These are phyloP conservation scores for Allygus modestus DNA, from an alignment of 2,888 invertebrate species.

Conservation along the genomic window DNA sequence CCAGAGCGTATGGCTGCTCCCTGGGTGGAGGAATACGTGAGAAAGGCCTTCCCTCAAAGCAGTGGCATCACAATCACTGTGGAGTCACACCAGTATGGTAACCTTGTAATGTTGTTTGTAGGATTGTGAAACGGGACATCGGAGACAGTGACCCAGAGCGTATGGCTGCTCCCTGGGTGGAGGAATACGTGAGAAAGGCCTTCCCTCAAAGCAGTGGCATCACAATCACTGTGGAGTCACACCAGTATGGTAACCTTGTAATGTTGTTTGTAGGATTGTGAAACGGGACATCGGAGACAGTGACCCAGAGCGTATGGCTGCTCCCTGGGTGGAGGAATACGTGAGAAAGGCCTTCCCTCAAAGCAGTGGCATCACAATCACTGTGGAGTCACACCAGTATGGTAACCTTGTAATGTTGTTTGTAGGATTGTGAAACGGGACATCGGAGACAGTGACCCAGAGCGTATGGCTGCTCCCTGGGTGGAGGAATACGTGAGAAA, in stretches of 20 bases:
- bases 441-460: conserved; percentile 91
- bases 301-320: conserved; percentile 95
- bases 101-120: conserved; percentile 68
- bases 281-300: conserved; percentile 84
- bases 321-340: conserved; percentile 87
- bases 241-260: no score
- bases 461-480: conserved; percentile 90
- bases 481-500: conserved; percentile 86
- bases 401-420: no score
- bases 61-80: conserved; percentile 79
- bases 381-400: no score
- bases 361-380: conserved; percentile 77
- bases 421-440: conserved; percentile 77
- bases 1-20: conserved; percentile 95
- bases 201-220: conserved; percentile 78
- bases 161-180: conserved; percentile 90
- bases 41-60: conserved; percentile 76
- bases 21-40: conserved; percentile 85
- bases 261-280: conserved; percentile 73
- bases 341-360: conserved; percentile 79
- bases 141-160: conserved; percentile 94
- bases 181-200: conserved; percentile 82
- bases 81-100: no score
- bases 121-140: conserved; percentile 79
- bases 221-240: no score